Evolutionary conservation across 2,797 vertebrate genomes (phyloP).

Genomic region (Saguinus oedipus): DNA sequence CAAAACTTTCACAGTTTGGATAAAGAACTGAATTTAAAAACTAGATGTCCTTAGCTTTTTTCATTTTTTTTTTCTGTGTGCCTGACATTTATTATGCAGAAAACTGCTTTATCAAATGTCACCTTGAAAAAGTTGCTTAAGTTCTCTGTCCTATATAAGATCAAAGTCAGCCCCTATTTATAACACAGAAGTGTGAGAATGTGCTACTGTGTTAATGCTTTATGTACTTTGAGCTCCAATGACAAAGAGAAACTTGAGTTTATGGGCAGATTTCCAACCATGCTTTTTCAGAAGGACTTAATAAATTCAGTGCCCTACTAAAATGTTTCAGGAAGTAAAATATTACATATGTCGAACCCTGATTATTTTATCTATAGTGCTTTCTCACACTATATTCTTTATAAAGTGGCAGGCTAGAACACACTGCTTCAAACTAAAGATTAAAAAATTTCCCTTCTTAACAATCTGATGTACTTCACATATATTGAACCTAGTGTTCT

Average conservation of each 20-base stretch:
- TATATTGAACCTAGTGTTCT: background rate
- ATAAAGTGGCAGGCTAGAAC: background rate
- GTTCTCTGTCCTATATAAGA: background rate
- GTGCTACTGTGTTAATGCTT: background rate
- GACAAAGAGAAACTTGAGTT: background rate
- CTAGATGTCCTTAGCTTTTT: background rate
- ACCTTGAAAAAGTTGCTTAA: background rate
- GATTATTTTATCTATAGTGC: background rate
- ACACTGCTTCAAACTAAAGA: background rate
- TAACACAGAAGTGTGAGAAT: background rate
- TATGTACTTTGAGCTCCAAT: background rate
- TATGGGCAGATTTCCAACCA: background rate
- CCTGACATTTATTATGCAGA: constrained; percentile 5
- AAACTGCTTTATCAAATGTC: constrained; percentile 19
- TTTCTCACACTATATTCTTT: background rate
- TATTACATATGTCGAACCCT: background rate
- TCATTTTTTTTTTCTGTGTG: background rate
- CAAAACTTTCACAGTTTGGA: background rate
- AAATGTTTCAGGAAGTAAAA: constrained; percentile 1
- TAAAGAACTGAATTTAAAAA: constrained; percentile 45
- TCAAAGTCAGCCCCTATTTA: background rate
- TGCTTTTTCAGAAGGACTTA: background rate
- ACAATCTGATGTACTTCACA: background rate
- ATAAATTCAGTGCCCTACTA: background rate
- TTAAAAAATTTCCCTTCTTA: background rate